Base-by-base conservation (phyloP, 2,113 vertebrate species). In the Periophthalmus modestus region DNA sequence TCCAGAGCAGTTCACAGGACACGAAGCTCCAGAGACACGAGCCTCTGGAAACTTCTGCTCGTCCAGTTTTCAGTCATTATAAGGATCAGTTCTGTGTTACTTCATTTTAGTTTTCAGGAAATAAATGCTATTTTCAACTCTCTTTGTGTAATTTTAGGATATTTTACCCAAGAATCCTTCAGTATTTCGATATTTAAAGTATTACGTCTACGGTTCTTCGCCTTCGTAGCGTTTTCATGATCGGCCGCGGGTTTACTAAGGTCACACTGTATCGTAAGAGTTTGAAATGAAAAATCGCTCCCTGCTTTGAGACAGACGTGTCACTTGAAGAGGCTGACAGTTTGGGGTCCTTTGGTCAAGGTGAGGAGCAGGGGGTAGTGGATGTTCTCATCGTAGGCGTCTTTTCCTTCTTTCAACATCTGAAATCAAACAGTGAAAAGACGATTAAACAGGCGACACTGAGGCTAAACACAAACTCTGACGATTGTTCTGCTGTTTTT, bases 281-380 rank as follows among this genome's bases (percentile, higher is more conserved):
- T 15, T 16, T 52, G 16, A 55, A 55, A 28, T 68, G 68, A 68
- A 11, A 66, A 63, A 72, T n/a, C 62, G 43, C 58, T 46, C 43
- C 43, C 68, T 21, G 50, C n/a, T 12, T 5, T 28, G 48, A 66
- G 75, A 67, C 46, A 62, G 82, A 84, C 71, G 75, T 81, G 70
- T 78, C 74, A 89, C 33, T 75, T 82, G 68, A 77, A 54, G 78
- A 47, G 83, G 79, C 74, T 81, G 77, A 82, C 79, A 61, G 68
- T 75, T 72, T 74, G 85, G 79, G 88, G 81, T 67, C 81, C 85
- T 90, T 93, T 95, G 83, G 93, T 96, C 92, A 99, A 90, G 83
- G 94, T 81, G 71, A 99, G 88, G 85, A 98, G 95, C 87, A 96
- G 84, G 66, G 97, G 98, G 77, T 97, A 99, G 92, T 99, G 98